These are phyloP conservation scores for Pheosia gnoma DNA, from an alignment of 2,888 invertebrate species.

Conservation along the genomic window DNA sequence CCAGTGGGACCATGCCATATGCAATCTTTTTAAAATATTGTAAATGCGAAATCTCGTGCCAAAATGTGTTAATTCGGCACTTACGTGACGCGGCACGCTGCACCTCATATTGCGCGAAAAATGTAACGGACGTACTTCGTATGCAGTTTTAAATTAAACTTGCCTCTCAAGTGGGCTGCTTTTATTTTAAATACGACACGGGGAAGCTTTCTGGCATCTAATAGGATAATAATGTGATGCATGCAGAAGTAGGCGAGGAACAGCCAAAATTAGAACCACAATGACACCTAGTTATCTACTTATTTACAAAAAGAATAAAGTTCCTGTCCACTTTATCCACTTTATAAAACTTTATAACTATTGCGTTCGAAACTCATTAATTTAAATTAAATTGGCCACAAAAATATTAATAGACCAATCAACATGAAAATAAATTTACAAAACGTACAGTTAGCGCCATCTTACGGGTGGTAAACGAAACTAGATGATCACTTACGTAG, in stretches of 20 bases:
- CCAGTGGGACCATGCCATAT: slow-evolving; percentile 51
- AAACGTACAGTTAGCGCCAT: slow-evolving; percentile 36
- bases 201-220: slow-evolving; percentile 36
- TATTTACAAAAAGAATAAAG: no score
- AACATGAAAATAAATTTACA: background rate
- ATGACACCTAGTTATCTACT: background rate
- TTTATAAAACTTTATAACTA: no score
- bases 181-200: slow-evolving; percentile 48
- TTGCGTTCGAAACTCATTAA: no score
- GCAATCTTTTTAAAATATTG: slow-evolving; percentile 66
- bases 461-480: slow-evolving; percentile 45
- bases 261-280: slow-evolving; percentile 18
- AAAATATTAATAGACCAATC: background rate
- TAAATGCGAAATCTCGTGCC: slow-evolving; percentile 63
- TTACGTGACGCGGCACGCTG: slow-evolving; percentile 52
- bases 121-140: slow-evolving; percentile 52
- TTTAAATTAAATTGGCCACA: no score
- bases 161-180: slow-evolving; percentile 43
- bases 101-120: slow-evolving; percentile 58
- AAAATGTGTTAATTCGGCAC: slow-evolving; percentile 70
- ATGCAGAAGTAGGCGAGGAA: slow-evolving; percentile 27
- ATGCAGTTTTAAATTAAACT: slow-evolving; percentile 63
- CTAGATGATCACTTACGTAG: background rate
- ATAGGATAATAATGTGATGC: slow-evolving; percentile 30
- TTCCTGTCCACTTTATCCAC: no score